A percentile compares a stretch with the other conserved stretches of the same genome.
phyloP scores from a whole-genome alignment of 2,113 vertebrate genomes.

The Tachysurus vachellii region DNA sequence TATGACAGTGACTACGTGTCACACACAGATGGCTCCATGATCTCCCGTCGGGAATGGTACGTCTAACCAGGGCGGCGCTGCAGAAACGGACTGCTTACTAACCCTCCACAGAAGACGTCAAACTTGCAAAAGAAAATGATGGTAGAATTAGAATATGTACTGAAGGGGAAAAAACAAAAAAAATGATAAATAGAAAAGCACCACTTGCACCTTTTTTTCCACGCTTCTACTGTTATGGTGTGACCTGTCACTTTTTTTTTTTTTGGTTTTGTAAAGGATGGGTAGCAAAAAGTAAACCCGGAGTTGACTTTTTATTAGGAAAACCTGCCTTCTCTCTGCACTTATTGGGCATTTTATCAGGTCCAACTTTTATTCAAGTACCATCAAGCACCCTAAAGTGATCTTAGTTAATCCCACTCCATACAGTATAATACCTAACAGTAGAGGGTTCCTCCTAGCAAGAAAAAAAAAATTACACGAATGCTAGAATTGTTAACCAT shows the following conservation, averaged over 20 bases:
- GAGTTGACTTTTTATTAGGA: not conserved
- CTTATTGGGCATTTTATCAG: slow-evolving; percentile 16
- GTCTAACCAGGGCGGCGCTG: slow-evolving; percentile 69
- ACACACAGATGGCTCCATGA: slow-evolving; percentile 94
- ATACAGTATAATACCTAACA: not conserved
- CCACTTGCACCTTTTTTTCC: slow-evolving; percentile 47
- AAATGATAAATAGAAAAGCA: slow-evolving; percentile 21
- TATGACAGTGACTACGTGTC: slow-evolving; percentile 92
- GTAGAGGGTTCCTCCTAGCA: not conserved
- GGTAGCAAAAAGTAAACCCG: slow-evolving; percentile 22
- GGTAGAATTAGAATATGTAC: slow-evolving; percentile 35
- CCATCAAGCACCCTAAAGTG: not conserved
- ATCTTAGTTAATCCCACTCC: not conserved
- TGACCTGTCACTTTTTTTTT: slow-evolving; percentile 23
- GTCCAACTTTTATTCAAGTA: not conserved
- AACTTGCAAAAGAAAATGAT: slow-evolving; percentile 36
- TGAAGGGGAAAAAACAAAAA: not conserved
- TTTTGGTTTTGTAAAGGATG: slow-evolving; percentile 27
- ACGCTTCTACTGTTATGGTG: slow-evolving; percentile 26
- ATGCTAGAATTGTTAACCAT: not conserved
- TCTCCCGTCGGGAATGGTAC: slow-evolving; percentile 98
- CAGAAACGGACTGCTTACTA: slow-evolving; percentile 37
- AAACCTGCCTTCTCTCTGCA: not conserved
- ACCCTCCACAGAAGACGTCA: slow-evolving; percentile 22
- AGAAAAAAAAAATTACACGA: not conserved